Conservation (phyloP, 2,113 vertebrate species). For the Periophthalmodon schlosseri region DNA sequence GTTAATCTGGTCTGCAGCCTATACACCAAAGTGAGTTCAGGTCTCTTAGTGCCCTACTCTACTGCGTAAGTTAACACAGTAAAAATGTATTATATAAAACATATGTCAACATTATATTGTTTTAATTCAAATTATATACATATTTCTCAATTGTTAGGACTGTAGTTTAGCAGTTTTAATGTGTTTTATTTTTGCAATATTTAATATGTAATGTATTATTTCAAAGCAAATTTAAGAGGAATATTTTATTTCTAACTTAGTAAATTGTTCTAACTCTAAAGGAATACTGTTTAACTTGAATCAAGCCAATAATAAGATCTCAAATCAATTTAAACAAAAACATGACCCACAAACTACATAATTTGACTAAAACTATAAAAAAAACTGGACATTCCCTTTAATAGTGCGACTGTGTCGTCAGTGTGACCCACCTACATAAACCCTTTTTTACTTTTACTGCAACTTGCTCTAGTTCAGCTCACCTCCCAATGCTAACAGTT, state of each 20-base stretch:
- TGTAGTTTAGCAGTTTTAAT: background rate
- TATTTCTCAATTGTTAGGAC: background rate
- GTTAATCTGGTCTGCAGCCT: conserved; percentile 52
- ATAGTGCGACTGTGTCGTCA: background rate
- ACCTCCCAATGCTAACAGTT: conserved; percentile 48
- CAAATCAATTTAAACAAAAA: background rate
- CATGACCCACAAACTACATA: background rate
- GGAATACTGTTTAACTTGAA: too few relatives aligned
- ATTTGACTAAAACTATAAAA: too few relatives aligned
- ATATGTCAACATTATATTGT: background rate
- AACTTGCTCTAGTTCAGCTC: conserved; percentile 41
- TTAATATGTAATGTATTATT: background rate
- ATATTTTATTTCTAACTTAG: too few relatives aligned
- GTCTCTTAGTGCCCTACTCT: background rate
- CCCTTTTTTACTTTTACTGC: conserved; percentile 25
- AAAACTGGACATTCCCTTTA: background rate
- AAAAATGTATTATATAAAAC: background rate
- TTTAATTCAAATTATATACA: background rate
- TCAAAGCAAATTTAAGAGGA: background rate
- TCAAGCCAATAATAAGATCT: background rate
- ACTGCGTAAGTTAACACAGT: background rate
- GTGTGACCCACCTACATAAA: background rate
- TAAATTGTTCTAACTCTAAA: too few relatives aligned
- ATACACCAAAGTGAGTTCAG: background rate
- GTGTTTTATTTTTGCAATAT: background rate